phyloP scores from a whole-genome alignment of 1,140 invertebrate genomes.

The Tenebrio molitor region DNA sequence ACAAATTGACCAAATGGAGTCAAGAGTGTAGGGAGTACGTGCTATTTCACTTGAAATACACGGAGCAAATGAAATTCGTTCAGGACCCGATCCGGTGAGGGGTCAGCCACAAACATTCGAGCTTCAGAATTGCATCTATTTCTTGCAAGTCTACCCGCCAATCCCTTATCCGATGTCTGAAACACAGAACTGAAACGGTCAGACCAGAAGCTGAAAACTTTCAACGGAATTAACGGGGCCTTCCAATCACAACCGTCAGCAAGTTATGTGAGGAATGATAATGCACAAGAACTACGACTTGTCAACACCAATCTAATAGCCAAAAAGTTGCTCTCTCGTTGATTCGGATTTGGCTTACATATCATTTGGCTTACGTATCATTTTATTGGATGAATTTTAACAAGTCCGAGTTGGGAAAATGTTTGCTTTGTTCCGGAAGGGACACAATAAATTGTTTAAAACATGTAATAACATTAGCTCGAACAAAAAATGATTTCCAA shows the following conservation, averaged over 20 bases:
- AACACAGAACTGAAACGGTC: slow-evolving; percentile 9
- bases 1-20: slow-evolving; percentile 45
- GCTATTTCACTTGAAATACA: slow-evolving; percentile 52
- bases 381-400: no score
- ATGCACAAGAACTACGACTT: no score
- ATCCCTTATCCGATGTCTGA: slow-evolving; percentile 26
- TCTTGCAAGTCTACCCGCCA: slow-evolving; percentile 44
- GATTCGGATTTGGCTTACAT: no score
- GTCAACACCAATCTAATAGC: no score
- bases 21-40: slow-evolving; percentile 39
- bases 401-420: no score
- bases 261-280: no score
- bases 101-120: slow-evolving; percentile 48
- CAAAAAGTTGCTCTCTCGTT: no score
- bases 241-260: slow-evolving; percentile 1
- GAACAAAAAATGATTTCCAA: neutral
- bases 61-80: slow-evolving; percentile 24
- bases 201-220: neutral
- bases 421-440: no score
- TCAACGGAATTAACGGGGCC: slow-evolving; percentile 3
- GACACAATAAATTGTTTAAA: no score
- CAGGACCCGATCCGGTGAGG: neutral
- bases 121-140: slow-evolving; percentile 50
- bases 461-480: no score
- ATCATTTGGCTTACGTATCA: no score